Evolutionary conservation across 2,888 invertebrate genomes (phyloP).

Genomic region (Lamellibrachia columna): DNA sequence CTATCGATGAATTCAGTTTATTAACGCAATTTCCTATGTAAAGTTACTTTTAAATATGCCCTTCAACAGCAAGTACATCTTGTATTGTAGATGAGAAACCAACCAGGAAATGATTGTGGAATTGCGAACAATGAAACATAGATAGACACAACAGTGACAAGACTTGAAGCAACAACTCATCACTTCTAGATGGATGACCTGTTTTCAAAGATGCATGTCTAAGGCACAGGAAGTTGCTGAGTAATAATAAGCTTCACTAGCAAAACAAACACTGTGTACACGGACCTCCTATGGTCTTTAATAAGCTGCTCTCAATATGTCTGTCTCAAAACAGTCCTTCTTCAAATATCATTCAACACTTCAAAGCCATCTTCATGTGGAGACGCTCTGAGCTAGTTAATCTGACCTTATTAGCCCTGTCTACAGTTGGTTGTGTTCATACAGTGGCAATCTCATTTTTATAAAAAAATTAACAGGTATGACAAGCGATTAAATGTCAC

Average conservation of each 20-base stretch:
- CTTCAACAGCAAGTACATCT: not conserved
- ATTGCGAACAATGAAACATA: not conserved
- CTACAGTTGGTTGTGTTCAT: not conserved
- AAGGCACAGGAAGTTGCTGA: not conserved
- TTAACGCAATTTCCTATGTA: not conserved
- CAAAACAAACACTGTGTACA: not conserved
- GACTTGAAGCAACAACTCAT: not conserved
- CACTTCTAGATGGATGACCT: not conserved
- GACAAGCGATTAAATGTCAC: not conserved
- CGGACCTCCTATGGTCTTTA: not conserved
- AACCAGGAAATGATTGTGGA: not conserved
- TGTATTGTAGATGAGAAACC: not conserved
- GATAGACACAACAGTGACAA: not conserved
- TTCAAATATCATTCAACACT: not conserved
- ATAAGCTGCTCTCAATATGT: not conserved
- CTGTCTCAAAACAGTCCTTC: not conserved
- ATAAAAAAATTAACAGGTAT: not conserved
- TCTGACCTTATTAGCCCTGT: not conserved
- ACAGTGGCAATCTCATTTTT: not conserved
- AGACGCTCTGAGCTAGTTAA: not conserved
- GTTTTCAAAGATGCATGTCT: not conserved
- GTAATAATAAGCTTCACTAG: not conserved
- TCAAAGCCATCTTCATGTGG: not conserved
- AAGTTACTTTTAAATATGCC: not conserved
- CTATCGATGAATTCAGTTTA: too few relatives aligned